phyloP scores from a whole-genome alignment of 2,113 vertebrate species.

The Pogonocichla stellata region DNA sequence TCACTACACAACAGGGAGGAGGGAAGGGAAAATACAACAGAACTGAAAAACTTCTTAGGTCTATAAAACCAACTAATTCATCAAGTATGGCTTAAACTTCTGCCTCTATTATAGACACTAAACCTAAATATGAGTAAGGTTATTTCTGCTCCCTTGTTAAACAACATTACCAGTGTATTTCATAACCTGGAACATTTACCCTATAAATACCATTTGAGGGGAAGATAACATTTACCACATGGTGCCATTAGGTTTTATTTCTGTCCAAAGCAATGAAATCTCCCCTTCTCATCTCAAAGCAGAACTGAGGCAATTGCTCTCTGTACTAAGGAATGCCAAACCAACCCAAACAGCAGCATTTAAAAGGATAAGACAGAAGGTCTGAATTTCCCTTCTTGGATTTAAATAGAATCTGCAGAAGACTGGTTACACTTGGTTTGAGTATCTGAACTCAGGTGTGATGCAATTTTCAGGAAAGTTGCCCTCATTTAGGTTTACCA shows the following conservation, averaged over 20 bases:
- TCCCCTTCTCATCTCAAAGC: neutral
- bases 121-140: neutral
- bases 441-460: neutral
- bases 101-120: neutral
- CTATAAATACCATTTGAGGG: neutral
- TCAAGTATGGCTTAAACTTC: neutral
- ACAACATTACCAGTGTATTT: neutral
- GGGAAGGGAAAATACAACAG: neutral
- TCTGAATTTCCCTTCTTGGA: neutral
- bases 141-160: neutral
- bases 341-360: neutral
- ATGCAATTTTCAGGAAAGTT: neutral
- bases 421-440: neutral
- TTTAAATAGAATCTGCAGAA: neutral
- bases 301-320: neutral
- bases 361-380: neutral
- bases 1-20: rapidly evolving
- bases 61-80: neutral
- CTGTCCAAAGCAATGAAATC: neutral
- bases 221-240: neutral
- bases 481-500: neutral
- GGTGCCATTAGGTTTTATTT: neutral
- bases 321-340: neutral
- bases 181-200: neutral
- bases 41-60: neutral